Evolutionary conservation across 2,797 vertebrate genomes (phyloP).

Genomic region (Hydrolagus colliei): DNA sequence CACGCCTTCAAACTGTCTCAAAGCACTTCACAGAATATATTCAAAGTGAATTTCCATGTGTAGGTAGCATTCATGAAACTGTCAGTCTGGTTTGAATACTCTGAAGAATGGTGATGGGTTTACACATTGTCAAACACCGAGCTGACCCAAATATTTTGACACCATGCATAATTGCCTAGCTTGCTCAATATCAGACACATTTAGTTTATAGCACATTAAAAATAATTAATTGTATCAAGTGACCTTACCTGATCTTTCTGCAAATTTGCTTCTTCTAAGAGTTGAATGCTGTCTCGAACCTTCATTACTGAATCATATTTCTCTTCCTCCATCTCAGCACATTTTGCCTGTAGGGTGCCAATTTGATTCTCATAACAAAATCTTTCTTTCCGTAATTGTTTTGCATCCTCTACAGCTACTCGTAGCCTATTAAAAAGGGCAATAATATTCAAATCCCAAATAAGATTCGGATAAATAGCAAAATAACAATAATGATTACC

Average conservation of each 20-base stretch:
- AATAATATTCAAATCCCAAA: neutral
- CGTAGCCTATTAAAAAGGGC: conserved; percentile 57
- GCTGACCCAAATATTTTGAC: too few relatives aligned
- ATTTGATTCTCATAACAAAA: conserved; percentile 67
- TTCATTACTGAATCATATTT: conserved; percentile 70
- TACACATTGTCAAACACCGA: too few relatives aligned
- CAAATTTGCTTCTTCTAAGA: conserved; percentile 78
- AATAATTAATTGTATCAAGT: neutral
- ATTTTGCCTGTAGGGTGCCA: conserved; percentile 68
- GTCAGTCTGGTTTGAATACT: too few relatives aligned
- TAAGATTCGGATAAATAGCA: neutral
- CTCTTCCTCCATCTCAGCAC: conserved; percentile 62
- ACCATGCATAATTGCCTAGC: too few relatives aligned
- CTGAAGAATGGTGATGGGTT: too few relatives aligned
- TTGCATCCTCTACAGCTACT: conserved; percentile 61
- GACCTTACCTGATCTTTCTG: conserved; percentile 76
- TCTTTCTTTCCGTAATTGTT: conserved; percentile 64
- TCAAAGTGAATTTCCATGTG: too few relatives aligned
- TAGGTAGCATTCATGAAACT: too few relatives aligned
- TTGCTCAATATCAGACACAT: neutral
- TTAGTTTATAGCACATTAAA: neutral
- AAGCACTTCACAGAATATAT: too few relatives aligned
- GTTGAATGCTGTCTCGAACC: conserved; percentile 71
- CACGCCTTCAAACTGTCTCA: too few relatives aligned
- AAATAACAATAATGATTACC: neutral